phyloP scores from a whole-genome alignment of 1,140 invertebrate species.

The Drosophila aff. region DNA sequence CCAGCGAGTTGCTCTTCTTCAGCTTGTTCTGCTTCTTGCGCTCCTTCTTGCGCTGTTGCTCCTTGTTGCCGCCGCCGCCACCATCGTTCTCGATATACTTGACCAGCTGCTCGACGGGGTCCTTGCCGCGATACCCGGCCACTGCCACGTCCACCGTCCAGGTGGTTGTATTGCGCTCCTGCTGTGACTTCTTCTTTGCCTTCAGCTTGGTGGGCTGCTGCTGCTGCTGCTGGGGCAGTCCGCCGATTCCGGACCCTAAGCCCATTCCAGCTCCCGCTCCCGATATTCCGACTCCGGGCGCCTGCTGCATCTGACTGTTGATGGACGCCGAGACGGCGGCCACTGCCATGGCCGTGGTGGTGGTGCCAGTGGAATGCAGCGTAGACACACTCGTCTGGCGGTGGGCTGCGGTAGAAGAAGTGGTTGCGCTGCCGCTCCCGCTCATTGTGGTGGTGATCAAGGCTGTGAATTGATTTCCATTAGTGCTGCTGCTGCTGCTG shows the following conservation, averaged over 20 bases:
- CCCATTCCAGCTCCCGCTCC: background rate
- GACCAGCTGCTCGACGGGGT: constrained; percentile 86
- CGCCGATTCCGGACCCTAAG: background rate
- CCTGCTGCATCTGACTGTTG: constrained; percentile 53
- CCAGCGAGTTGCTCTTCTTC: constrained; percentile 89
- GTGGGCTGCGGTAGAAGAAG: constrained; percentile 26
- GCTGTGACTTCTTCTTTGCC: constrained; percentile 78
- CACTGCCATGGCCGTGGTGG: constrained; percentile 61
- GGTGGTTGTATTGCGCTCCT: constrained; percentile 86
- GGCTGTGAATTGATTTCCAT: constrained; percentile 50
- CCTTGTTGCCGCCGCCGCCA: constrained; percentile 3
- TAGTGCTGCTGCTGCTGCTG: constrained; percentile 15
- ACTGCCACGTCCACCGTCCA: constrained; percentile 85
- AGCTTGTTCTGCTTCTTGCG: constrained; percentile 84
- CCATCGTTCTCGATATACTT: constrained; percentile 85
- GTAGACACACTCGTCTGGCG: constrained; percentile 63
- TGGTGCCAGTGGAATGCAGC: constrained; percentile 50
- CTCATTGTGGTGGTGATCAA: constrained; percentile 49
- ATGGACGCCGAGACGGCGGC: constrained; percentile 59
- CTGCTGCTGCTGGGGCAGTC: constrained; percentile 29
- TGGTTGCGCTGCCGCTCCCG: constrained; percentile 29
- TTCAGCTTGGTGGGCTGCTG: constrained; percentile 59
- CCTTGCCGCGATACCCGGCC: constrained; percentile 87
- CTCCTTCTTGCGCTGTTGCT: constrained; percentile 65
- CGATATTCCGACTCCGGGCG: constrained; percentile 7